Conservation (phyloP, 35 echinoderm and acorn worm species). For the Eucidaris tribuloides region DNA sequence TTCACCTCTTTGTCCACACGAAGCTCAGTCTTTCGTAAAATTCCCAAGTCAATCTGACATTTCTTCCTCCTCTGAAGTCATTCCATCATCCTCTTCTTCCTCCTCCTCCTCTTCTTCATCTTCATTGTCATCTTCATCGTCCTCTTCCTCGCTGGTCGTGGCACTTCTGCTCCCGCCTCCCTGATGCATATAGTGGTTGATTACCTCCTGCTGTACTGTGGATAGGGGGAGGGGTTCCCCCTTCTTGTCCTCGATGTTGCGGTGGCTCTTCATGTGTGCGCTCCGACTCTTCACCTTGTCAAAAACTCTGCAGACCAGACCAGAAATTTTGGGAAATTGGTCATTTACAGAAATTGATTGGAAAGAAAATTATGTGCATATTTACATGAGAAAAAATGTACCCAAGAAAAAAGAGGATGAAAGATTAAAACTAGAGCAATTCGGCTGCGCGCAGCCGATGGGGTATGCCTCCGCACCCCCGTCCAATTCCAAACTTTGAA, state of each 20-base stretch:
- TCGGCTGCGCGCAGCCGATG: too few relatives aligned
- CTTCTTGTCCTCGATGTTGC: slow-evolving; percentile 28
- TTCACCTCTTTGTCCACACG: too few relatives aligned
- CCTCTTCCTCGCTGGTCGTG: slow-evolving; percentile 25
- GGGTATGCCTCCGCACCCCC: too few relatives aligned
- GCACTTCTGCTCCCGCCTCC: slow-evolving; percentile 35
- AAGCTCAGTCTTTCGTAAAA: too few relatives aligned
- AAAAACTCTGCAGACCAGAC: slow-evolving; percentile 84
- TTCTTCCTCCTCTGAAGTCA: slow-evolving; percentile 29
- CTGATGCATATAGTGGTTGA: slow-evolving; percentile 34
- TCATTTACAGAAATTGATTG: too few relatives aligned
- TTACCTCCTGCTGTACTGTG: not conserved
- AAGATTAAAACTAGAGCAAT: too few relatives aligned
- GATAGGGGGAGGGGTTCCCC: not conserved
- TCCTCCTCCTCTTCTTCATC: slow-evolving; percentile 22
- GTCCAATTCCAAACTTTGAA: too few relatives aligned
- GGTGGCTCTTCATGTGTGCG: slow-evolving; percentile 98
- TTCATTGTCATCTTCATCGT: slow-evolving; percentile 50
- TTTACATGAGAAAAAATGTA: too few relatives aligned
- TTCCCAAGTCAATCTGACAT: not conserved
- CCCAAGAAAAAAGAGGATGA: too few relatives aligned
- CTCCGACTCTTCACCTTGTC: slow-evolving; percentile 91
- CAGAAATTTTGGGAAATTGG: too few relatives aligned
- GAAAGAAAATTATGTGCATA: too few relatives aligned
- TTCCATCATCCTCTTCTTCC: slow-evolving; percentile 25